These are phyloP conservation scores for Erethizon dorsatum DNA, from an alignment of 2,797 vertebrate genomes.

Conservation along the genomic window DNA sequence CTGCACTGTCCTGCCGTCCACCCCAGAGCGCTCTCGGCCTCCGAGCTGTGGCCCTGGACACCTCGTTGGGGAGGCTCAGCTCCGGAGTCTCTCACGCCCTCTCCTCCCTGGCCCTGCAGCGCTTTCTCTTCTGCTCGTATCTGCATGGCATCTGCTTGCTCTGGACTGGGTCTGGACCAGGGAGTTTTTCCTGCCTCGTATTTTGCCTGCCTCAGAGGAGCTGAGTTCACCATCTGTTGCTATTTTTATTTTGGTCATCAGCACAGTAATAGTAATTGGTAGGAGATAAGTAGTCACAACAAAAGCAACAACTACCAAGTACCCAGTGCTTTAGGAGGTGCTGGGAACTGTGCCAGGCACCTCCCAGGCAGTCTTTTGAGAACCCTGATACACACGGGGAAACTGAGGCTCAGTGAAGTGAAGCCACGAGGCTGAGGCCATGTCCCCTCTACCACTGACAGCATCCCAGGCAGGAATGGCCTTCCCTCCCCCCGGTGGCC, in stretches of 20 bases:
- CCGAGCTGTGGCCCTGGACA: neutral
- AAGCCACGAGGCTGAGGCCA: neutral
- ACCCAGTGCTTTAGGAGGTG: neutral
- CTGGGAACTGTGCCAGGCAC: neutral
- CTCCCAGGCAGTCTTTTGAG: neutral
- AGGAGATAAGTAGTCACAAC: neutral
- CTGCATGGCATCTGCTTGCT: neutral
- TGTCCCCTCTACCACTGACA: neutral
- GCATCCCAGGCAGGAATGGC: neutral
- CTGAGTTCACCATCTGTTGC: neutral
- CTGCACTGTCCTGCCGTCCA: neutral
- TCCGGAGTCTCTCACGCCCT: neutral
- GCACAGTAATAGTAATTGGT: neutral
- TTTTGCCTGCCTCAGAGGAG: neutral
- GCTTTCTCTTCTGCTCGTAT: neutral
- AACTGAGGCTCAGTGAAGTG: neutral
- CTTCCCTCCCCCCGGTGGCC: neutral
- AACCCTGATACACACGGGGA: neutral
- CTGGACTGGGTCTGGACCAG: neutral
- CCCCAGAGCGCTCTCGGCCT: neutral
- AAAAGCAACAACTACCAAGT: neutral
- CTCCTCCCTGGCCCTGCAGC: neutral
- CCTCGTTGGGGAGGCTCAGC: neutral
- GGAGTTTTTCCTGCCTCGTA: neutral
- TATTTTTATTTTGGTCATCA: slow-evolving; percentile 29